phyloP scores from a whole-genome alignment of 2,113 vertebrate genomes.

The Ahaetulla prasina region DNA sequence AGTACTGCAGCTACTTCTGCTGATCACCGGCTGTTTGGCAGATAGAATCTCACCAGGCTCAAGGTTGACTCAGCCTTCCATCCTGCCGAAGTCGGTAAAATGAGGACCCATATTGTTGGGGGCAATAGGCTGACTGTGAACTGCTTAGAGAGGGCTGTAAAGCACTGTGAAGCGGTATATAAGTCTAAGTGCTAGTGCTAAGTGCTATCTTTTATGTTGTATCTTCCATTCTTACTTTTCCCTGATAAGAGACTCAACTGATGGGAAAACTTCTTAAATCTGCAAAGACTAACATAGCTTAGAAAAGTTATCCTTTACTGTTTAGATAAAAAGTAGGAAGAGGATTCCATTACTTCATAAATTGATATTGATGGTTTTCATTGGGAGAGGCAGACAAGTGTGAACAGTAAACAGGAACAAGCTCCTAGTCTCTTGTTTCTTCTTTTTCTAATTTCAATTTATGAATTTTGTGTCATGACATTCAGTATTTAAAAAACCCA shows the following conservation, averaged over 20 bases:
- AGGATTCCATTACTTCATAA: not conserved
- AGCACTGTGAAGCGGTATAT: too few relatives aligned
- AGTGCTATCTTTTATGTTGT: not conserved
- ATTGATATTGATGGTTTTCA: not conserved
- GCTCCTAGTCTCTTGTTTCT: not conserved
- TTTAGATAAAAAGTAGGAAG: not conserved
- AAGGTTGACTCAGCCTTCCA: too few relatives aligned
- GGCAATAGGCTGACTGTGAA: too few relatives aligned
- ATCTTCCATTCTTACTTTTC: not conserved
- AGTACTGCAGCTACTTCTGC: too few relatives aligned
- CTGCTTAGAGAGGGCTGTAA: too few relatives aligned
- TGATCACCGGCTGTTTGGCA: too few relatives aligned
- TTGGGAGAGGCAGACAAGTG: not conserved
- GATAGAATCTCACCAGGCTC: too few relatives aligned
- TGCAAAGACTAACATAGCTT: not conserved
- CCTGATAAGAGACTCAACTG: not conserved
- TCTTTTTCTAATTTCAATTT: not conserved
- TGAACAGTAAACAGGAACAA: not conserved
- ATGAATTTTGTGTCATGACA: not conserved
- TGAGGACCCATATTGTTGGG: too few relatives aligned
- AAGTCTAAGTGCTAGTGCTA: too few relatives aligned
- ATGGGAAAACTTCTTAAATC: not conserved
- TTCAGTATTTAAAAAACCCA: not conserved
- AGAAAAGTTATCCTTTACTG: not conserved
- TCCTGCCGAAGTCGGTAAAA: too few relatives aligned